Evolutionary conservation across 2,797 vertebrate species (phyloP).

Genomic region (Hyperoplus immaculatus): DNA sequence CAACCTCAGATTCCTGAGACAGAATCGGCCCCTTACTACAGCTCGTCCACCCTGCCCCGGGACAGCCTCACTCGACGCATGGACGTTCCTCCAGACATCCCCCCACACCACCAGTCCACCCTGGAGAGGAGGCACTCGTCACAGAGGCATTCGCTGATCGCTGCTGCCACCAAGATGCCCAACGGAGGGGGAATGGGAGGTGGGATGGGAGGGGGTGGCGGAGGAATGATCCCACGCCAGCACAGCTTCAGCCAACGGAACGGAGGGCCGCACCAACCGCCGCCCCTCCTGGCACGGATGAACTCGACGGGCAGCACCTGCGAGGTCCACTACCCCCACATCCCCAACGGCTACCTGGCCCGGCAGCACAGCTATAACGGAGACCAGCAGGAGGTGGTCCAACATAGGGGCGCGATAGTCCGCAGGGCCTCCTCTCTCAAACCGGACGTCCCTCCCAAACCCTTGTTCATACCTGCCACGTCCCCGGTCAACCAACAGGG

Average conservation of each 20-base stretch:
- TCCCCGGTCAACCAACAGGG: constrained; percentile 86
- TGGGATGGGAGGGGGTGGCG: neutral
- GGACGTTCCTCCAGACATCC: constrained; percentile 90
- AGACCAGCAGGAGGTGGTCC: constrained; percentile 83
- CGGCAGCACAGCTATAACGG: constrained; percentile 88
- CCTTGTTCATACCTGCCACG: constrained; percentile 86
- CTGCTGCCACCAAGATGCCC: constrained; percentile 83
- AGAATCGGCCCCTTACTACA: constrained; percentile 87
- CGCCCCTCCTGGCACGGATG: constrained; percentile 89
- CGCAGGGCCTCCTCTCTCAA: constrained; percentile 89
- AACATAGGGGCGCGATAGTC: constrained; percentile 85
- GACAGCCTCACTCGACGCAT: constrained; percentile 90
- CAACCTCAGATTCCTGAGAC: constrained; percentile 89
- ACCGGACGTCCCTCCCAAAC: constrained; percentile 86
- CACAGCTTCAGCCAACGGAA: constrained; percentile 87
- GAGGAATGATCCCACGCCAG: constrained; percentile 85
- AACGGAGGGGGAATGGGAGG: constrained; percentile 53
- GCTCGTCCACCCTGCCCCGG: constrained; percentile 88
- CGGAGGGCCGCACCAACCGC: constrained; percentile 82
- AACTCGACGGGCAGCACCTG: constrained; percentile 87
- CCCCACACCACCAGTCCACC: constrained; percentile 84
- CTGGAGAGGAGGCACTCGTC: constrained; percentile 84
- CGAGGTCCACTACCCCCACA: constrained; percentile 87
- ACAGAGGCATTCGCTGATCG: constrained; percentile 88
- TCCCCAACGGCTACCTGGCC: constrained; percentile 85